A percentile compares a stretch with the other conserved stretches of the same genome.
Evolutionary conservation across 2,113 vertebrate genomes (phyloP).

Genomic region (Thalassarche chlororhynchos): DNA sequence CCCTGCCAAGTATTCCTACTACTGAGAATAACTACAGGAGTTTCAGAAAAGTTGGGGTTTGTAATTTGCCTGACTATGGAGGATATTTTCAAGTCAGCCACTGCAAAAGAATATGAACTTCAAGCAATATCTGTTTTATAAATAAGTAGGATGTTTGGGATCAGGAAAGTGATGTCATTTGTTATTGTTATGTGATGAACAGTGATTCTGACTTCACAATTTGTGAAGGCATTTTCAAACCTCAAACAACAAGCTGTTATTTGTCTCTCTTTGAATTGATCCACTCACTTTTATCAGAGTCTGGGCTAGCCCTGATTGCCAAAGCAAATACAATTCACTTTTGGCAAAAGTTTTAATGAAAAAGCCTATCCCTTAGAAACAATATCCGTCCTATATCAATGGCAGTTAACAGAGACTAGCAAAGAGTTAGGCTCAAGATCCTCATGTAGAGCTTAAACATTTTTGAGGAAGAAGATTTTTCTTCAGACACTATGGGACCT

Average conservation of each 20-base stretch:
- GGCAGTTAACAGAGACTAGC: not conserved
- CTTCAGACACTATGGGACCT: not conserved
- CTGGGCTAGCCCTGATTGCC: not conserved
- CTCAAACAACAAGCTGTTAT: not conserved
- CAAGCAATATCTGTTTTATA: not conserved
- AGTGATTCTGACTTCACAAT: not conserved
- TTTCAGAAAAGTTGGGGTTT: not conserved
- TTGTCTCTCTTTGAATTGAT: not conserved
- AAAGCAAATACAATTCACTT: not conserved
- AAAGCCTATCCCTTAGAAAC: not conserved
- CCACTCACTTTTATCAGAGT: not conserved
- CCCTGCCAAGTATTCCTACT: not conserved
- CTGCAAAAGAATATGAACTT: not conserved
- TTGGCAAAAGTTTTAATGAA: not conserved
- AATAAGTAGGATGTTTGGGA: not conserved
- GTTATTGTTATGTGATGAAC: not conserved
- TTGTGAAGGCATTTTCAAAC: not conserved
- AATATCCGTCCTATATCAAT: not conserved
- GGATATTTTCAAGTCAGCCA: not conserved
- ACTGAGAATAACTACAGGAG: not conserved
- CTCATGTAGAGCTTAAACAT: not conserved
- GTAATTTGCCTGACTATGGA: not conserved
- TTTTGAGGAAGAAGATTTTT: not conserved
- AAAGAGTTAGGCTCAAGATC: not conserved
- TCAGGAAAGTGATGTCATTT: not conserved